Evolutionary conservation across 2,888 invertebrate species (phyloP).

Genomic region (Eucriotettix oculatus): DNA sequence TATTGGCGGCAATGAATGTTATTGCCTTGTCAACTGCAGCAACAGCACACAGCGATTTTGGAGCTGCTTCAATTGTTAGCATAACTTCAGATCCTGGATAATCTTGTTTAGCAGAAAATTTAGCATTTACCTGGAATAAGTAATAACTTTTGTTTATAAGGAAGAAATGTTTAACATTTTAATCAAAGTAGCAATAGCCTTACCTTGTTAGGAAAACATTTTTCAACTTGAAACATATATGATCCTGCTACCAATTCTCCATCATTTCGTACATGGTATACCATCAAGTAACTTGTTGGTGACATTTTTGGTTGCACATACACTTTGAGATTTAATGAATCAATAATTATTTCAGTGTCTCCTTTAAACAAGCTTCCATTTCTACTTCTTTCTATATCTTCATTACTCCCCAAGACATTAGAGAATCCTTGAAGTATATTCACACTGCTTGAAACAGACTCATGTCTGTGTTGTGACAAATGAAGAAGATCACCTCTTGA

Average conservation of each 20-base stretch:
- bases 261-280: constrained; percentile 35
- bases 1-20: constrained; percentile 24
- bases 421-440: not conserved
- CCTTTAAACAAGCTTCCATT: not conserved
- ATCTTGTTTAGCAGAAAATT: constrained; percentile 3
- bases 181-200: constrained; percentile 4
- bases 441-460: not conserved
- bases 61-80: constrained; percentile 30
- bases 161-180: too few species aligned
- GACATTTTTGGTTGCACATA: constrained; percentile 34
- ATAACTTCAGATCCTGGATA: constrained; percentile 5
- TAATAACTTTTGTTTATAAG: too few species aligned
- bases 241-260: constrained; percentile 39
- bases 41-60: constrained; percentile 38
- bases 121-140: constrained; percentile 5
- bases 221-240: constrained; percentile 34
- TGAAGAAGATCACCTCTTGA: constrained; percentile 21
- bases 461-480: not conserved
- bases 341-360: not conserved
- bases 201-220: constrained; percentile 42
- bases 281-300: constrained; percentile 33
- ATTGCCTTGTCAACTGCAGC: constrained; percentile 40
- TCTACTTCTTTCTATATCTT: not conserved
- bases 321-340: constrained; percentile 15
- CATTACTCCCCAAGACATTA: not conserved